Conservation (phyloP, 1,140 invertebrate species). For the Drosophila rhopaloa region DNA sequence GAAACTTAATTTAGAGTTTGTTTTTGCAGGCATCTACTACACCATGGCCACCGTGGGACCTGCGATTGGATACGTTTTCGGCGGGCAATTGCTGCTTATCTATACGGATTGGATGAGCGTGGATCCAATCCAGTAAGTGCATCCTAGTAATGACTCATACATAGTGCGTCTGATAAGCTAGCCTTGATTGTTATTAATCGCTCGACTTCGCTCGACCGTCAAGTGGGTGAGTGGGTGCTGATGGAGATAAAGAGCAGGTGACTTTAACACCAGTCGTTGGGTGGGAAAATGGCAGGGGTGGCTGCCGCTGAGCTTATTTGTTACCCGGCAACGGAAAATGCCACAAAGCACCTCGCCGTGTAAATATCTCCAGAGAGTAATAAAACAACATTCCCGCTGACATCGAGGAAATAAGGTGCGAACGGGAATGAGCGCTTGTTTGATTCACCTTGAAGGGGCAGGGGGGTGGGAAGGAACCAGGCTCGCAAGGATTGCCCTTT, state of each 20-base stretch:
- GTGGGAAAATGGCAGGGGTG: too few relatives aligned
- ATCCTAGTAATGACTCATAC: background rate
- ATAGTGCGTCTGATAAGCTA: slow-evolving; percentile 82
- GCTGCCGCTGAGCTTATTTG: slow-evolving; percentile 53
- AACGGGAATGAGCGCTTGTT: slow-evolving; percentile 67
- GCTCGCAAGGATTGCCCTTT: slow-evolving; percentile 6
- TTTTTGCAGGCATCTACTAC: slow-evolving; percentile 89
- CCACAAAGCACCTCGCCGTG: slow-evolving; percentile 58
- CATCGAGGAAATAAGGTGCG: slow-evolving; percentile 80
- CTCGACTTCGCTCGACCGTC: slow-evolving; percentile 18
- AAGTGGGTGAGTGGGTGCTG: slow-evolving; percentile 5
- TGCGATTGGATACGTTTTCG: slow-evolving; percentile 91
- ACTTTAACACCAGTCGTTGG: slow-evolving; percentile 39
- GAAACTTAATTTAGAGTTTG: slow-evolving; percentile 25
- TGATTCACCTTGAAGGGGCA: slow-evolving; percentile 52
- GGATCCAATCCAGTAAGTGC: slow-evolving; percentile 88
- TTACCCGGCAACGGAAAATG: slow-evolving; percentile 61
- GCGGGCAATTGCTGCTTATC: slow-evolving; percentile 90
- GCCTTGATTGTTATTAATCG: slow-evolving; percentile 75
- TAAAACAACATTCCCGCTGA: slow-evolving; percentile 84
- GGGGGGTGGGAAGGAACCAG: background rate
- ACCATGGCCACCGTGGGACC: slow-evolving; percentile 93
- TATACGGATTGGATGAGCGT: slow-evolving; percentile 90
- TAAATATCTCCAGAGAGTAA: slow-evolving; percentile 80
- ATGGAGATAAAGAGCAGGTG: slow-evolving; percentile 39